Evolutionary conservation across 2,113 vertebrate species (phyloP), one percentile per base, ranked within the genome.

Genomic region (Sander lucioperca): DNA sequence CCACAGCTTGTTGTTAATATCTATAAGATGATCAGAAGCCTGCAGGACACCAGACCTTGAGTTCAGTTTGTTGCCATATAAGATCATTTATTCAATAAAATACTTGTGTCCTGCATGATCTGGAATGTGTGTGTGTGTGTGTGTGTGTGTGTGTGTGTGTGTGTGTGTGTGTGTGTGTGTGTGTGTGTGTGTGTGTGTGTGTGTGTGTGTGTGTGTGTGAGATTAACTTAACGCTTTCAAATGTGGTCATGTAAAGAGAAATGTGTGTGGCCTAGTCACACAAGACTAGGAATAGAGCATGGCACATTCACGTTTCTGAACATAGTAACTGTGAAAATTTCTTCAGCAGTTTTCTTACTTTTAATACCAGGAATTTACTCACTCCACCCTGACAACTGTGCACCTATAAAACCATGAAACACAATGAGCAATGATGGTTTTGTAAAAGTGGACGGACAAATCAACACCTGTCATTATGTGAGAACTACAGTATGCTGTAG

Each of bases 1-100:
- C 48, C 70, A 33, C 45, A 25, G 51, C 59, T 56, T 56, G 9
- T 68, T 33, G 78, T 79, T 9, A 56, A 66, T 53, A 79, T 71
- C 64, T 62, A n/a, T 36, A 21, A 21, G 18, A 56, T 66, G n/a
- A 79, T 66, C 65, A 72, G n/a, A 86, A 68, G 18, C 54, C 59
- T 70, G 39, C 50, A 21, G 48, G 65, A 27, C 14, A 45, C 4
- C n/a, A 64, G 43, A 69, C 79, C 51, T 77, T 73, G 47, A 63
- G n/a, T 39, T 53, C 27, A 48, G 10, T 58, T 25, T 75, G 18
- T 79, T 71, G 14, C n/a, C 21, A 71, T 16, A 19, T 21, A 51
- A 23, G 27, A 68, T 67, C 1, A 56, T 56, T 23, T 56, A 10
- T 21, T 47, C 13, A 47, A 77, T 33, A 30, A 21, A 43, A n/a